A percentile compares a stretch with the other conserved stretches of the same genome.
phyloP scores from a whole-genome alignment of 2,888 invertebrate species.

The Cerceris rybyensis region DNA sequence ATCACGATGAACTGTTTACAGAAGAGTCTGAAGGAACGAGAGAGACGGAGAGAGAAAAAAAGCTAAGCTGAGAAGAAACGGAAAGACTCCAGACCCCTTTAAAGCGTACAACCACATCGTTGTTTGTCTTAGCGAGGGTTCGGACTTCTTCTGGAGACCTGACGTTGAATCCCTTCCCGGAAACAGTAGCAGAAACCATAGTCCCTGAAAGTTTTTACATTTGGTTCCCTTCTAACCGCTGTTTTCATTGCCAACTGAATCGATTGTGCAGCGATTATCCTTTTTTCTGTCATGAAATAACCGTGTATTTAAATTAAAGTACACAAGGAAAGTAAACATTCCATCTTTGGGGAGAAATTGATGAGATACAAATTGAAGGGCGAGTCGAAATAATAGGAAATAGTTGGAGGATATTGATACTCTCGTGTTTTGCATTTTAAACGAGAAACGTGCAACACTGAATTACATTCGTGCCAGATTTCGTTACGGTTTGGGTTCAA shows the following conservation, averaged over 20 bases:
- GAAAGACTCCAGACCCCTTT: conserved; percentile 54
- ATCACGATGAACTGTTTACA: conserved; percentile 58
- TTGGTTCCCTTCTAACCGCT: conserved; percentile 2
- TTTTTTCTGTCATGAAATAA: not conserved
- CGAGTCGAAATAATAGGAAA: too few species aligned
- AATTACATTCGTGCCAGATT: too few species aligned
- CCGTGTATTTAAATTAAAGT: not conserved
- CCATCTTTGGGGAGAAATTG: too few species aligned
- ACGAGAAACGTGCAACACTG: too few species aligned
- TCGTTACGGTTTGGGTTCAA: not conserved
- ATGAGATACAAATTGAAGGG: too few species aligned
- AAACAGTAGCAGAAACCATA: conserved; percentile 51
- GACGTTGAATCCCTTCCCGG: conserved; percentile 58
- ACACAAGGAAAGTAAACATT: too few species aligned
- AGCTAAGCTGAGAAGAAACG: conserved; percentile 33
- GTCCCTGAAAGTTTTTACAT: conserved; percentile 54
- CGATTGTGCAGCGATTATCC: not conserved
- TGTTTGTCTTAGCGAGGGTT: conserved; percentile 59
- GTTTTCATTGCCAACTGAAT: not conserved
- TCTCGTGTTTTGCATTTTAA: too few species aligned
- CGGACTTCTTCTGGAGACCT: conserved; percentile 40
- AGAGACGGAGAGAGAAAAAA: conserved; percentile 1
- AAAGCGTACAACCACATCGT: conserved; percentile 58
- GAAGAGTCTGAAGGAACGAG: conserved; percentile 9
- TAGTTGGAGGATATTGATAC: too few species aligned